Evolutionary conservation across 2,113 vertebrate species (phyloP), one percentile per base, ranked within the genome.

Genomic region (Pleuronectes platessa): DNA sequence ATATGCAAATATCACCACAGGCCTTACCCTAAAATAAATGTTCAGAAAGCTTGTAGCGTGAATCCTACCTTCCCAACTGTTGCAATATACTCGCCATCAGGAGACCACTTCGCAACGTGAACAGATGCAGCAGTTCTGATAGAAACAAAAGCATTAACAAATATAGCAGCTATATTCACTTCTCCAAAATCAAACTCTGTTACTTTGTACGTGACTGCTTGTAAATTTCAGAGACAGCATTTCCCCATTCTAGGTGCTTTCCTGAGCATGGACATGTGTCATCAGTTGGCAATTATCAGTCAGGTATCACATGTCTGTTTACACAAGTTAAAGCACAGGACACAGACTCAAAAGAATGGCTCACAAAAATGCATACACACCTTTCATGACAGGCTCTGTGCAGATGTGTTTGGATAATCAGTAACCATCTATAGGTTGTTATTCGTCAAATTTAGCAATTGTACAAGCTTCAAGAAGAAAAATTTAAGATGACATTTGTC

Each of bases 1-100:
- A 63, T 2, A 54, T 37, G 14, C 2, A 42, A 63, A 62, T 8
- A 54, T 59, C 23, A 12, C 11, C 15, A n/a, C 5, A 20, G 7
- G 15, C 2, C 24, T 26, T 20, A 26, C 3, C 24, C 2, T 11
- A 51, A 17, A 3, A 63, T 3, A 54, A 54, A 1, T 11, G 5
- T 35, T 58, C 5, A 37, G 26, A 58, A 4, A 42, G 21, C 63
- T n/a, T 15, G 9, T 23, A 35, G 47, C 26, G 11, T 42, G 11
- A 58, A 31, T 61, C 14, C 2, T 95, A 99, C 98, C 96, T 98
- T 99, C 74, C 97, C 98, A 89, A 96, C 95, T 72, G 98, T 99
- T 84, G 97, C 97, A 82, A 99, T 98, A 87, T 98, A 99, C 94
- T 99, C 97, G 79, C 98, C 97, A 93, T 99, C 98, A 83, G 97